Evolutionary conservation across 1,140 invertebrate species (phyloP), one percentile per base, ranked within the genome.

Genomic region (Drosophila ficusphila): DNA sequence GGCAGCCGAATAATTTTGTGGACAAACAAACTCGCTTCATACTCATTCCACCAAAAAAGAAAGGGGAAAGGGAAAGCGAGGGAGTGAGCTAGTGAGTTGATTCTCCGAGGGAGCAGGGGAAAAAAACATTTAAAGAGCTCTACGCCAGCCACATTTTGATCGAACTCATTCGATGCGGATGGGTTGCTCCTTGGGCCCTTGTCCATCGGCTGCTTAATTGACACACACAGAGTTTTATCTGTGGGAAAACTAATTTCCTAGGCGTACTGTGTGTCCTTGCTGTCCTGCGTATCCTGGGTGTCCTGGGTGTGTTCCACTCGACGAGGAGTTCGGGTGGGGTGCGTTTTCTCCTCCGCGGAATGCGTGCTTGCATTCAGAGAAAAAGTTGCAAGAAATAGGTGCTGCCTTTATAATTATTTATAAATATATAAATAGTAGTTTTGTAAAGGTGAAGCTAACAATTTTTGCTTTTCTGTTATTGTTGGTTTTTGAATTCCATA

Each of bases 181-280:
- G 64, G 49, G 57, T 46, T 52, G 60, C 39, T 47, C 62, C 19
- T 60, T 60, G 39, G 60, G 46, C 52, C 62, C 19, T 60, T 60
- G 39, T 49, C 52, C 58, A 68, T 61, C 58, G 49, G 60, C 65
- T 73, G 54, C 76, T 85, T 85, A 85, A 85, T 85, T 85, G 81
- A 81, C 81, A 76, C 71, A 69, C 78, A 82, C 54, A 77, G 31
- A 74, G 81, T 86, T 76, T 86, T 73, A 85, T 79, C 81, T 86
- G 76, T 86, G 81, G 81, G 81, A 86, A 85, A 85, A 85, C 81
- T 86, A 85, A 85, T 85, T 85, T 85, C 72, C 74, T 25, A 61
- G 81, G 67, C 81, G 76, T 65, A 79, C 61, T 54, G n/a, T n/a
- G n/a, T n/a, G n/a, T n/a, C n/a, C n/a, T n/a, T n/a, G n/a, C n/a